A percentile compares a stretch with the other conserved stretches of the same genome.
These are phyloP conservation scores for Pipistrellus pygmaeus DNA, from an alignment of 2,797 vertebrate genomes.

Conservation along the genomic window DNA sequence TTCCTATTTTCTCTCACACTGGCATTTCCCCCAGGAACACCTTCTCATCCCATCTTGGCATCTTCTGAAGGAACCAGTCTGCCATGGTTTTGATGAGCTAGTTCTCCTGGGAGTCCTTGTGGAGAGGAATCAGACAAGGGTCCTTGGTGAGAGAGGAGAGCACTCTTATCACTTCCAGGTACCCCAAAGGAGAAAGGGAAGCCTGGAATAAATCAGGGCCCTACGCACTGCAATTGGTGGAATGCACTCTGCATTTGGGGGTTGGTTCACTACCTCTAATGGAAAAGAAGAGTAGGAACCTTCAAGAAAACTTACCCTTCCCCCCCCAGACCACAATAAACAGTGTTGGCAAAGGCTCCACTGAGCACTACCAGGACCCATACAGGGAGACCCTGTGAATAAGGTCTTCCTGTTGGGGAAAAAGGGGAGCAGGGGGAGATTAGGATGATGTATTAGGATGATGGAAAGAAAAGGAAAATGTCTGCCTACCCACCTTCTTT, in stretches of 20 bases:
- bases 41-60: background rate
- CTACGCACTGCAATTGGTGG: background rate
- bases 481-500: background rate
- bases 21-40: background rate
- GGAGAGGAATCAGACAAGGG: background rate
- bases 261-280: background rate
- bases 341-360: background rate
- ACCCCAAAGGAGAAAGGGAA: background rate
- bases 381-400: background rate
- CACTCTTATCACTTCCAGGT: rapidly evolving
- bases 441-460: background rate
- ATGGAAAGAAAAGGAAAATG: background rate
- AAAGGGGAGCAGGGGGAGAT: background rate
- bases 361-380: background rate
- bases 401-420: background rate
- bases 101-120: background rate
- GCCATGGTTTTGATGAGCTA: background rate
- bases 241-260: background rate
- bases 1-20: background rate
- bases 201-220: background rate
- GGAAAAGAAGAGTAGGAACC: background rate
- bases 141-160: background rate
- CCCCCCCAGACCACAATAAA: background rate
- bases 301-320: background rate
- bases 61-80: background rate